These are phyloP conservation scores for Pangasianodon gigas DNA, from an alignment of 2,113 vertebrate species.

Conservation along the genomic window DNA sequence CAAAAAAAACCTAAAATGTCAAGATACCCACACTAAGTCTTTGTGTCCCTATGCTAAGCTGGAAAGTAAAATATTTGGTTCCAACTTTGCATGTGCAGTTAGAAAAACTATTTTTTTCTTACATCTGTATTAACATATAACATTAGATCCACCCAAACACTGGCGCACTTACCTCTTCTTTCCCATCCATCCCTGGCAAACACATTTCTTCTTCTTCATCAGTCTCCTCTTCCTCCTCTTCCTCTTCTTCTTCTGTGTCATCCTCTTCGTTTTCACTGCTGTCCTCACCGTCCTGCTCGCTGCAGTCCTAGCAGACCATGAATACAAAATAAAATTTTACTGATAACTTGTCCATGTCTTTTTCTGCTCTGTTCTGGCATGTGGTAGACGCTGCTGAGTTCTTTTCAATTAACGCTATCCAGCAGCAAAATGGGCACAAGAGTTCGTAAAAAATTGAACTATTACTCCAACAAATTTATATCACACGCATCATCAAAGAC, in stretches of 20 bases:
- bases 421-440: not conserved
- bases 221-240: conserved; percentile 66
- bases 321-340: not conserved
- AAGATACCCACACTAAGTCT: not conserved
- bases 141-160: not conserved
- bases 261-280: conserved; percentile 84
- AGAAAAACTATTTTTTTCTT: not conserved
- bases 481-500: not conserved
- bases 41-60: not conserved
- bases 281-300: conserved; percentile 89
- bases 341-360: not conserved
- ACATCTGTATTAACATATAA: not conserved
- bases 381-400: not conserved
- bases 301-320: conserved; percentile 79
- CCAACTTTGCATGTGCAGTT: not conserved
- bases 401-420: not conserved
- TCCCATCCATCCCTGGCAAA: conserved; percentile 96
- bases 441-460: not conserved
- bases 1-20: not conserved
- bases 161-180: conserved; percentile 84
- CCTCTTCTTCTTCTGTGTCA: conserved; percentile 73
- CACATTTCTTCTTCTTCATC: conserved; percentile 90
- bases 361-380: not conserved
- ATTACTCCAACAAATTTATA: not conserved
- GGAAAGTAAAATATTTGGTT: not conserved